Evolutionary conservation across 2,113 vertebrate genomes (phyloP), one percentile per base, ranked within the genome.

Genomic region (mouse (Mus musculus)): DNA sequence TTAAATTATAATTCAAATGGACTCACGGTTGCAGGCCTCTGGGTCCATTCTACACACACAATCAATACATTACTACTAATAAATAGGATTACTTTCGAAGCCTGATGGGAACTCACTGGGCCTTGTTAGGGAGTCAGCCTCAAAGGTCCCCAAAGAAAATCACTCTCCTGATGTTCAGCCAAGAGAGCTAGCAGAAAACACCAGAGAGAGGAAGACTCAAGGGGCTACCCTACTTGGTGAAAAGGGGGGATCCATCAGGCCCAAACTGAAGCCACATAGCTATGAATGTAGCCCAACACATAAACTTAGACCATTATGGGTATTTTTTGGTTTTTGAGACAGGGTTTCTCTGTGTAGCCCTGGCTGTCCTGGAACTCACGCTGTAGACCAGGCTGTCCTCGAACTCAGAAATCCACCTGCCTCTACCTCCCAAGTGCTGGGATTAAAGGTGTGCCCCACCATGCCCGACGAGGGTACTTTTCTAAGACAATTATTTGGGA

Each of bases 1-100:
- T 96, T 84, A 95, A 96, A 97, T 92, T 95, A 95, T 95, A 91
- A 97, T 97, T 96, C 89, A 95, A 96, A 94, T 69, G 91, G 73
- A 96, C 91, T 95, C 93, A 84, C 56, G 95, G 96, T 93, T 91
- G 72, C 63, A 94, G 91, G 84, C 89, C 84, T 96, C 77, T 94
- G 95, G 94, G 90, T 86, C 93, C 88, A 91, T 96, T 95, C 97
- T 92, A 94, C 86, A 95, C 71, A 91, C 63, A 97, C 61, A 97
- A 97, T 97, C 97, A 95, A 98, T 97, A 97, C 13, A 81, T 73
- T 72, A 75, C 91, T 88, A 80, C 89, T 95, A 96, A 94, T 96
- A 97, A 97, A 96, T 67, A 81, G 94, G 84, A 91, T 96, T 96
- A 67, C 89, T 94, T 94, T 90, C 24, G 42, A 59, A 91, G 76